Conservation (phyloP, 2,888 invertebrate species). For the Apoda limacodes region DNA sequence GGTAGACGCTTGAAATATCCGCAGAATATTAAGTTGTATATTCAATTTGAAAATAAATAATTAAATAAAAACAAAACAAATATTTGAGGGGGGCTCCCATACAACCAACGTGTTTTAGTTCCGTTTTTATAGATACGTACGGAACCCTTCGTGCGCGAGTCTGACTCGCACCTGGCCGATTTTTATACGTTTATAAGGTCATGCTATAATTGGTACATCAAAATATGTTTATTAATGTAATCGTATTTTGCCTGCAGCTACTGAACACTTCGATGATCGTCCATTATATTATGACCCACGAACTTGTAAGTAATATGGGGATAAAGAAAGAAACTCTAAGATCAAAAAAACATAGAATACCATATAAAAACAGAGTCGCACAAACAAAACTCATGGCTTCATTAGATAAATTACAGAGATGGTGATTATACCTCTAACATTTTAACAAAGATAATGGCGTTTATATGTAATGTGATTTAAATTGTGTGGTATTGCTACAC, state of each 20-base stretch:
- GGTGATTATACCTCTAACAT: constrained; percentile 34
- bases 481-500: too few relatives aligned
- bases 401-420: constrained; percentile 45
- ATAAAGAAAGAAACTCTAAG: too few relatives aligned
- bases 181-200: too few relatives aligned
- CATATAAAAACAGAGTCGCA: constrained; percentile 24
- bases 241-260: constrained; percentile 45
- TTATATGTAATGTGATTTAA: constrained; percentile 11
- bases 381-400: constrained; percentile 47
- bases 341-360: constrained; percentile 1
- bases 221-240: constrained; percentile 23
- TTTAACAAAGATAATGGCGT: constrained; percentile 14
- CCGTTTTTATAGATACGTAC: too few relatives aligned
- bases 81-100: too few relatives aligned
- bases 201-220: constrained; percentile 2
- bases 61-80: too few relatives aligned
- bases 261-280: constrained; percentile 25
- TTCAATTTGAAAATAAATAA: too few relatives aligned
- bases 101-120: too few relatives aligned
- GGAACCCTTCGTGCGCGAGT: too few relatives aligned
- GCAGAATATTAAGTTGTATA: too few relatives aligned
- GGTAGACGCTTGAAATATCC: too few relatives aligned
- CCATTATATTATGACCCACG: constrained; percentile 29
- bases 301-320: constrained; percentile 7
- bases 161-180: too few relatives aligned